Base-by-base conservation (phyloP, 2,888 invertebrate genomes). In the Apodemia mormo region DNA sequence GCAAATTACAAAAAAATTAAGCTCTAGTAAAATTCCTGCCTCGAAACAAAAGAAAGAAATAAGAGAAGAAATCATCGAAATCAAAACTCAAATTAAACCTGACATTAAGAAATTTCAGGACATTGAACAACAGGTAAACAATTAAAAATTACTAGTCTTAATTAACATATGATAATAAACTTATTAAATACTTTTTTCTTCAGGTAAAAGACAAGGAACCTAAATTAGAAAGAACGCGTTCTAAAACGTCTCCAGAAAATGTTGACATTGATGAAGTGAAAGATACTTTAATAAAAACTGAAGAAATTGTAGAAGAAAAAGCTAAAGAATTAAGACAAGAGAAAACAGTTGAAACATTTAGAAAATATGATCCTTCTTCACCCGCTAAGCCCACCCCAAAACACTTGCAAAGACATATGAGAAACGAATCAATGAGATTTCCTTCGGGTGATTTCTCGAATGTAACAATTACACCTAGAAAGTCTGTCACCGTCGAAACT, bases 21-120 rank as follows among this genome's bases (percentile, higher is more conserved):
- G 96, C 54, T 94, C 95, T 30, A 96, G 96, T 83, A 94, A 96
- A 80, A 95, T 96, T 77, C 96, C 96, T 10, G 96, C 96, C 3
- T 96, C 96, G 4, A 94, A 95, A 77, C 96, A 96, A 81, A 95
- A 96, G 78, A 95, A 94, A 78, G 96, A 96, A 91, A 95, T 96
- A 58, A 94, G 95, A 54, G 95, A 96, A 85, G 96, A 96, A 88
- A 96, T 96, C 14, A 94, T 95, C 70, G 95, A 95, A 85, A 96
- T 96, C 49, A 95, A 94, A 81, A 94, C 96, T 67, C 96, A 96
- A 89, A 96, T 94, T 9, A 94, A 93, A 82, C 94, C 93, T 0
- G 93, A 94, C 40, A 93, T 94, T 3, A 94, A 93, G 72, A 94
- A 93, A 77, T 93, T 93, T 77, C 94, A 94, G 54, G 92, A 90